Conservation (phyloP, 1,140 invertebrate genomes). For the Psilanteris sp. region DNA sequence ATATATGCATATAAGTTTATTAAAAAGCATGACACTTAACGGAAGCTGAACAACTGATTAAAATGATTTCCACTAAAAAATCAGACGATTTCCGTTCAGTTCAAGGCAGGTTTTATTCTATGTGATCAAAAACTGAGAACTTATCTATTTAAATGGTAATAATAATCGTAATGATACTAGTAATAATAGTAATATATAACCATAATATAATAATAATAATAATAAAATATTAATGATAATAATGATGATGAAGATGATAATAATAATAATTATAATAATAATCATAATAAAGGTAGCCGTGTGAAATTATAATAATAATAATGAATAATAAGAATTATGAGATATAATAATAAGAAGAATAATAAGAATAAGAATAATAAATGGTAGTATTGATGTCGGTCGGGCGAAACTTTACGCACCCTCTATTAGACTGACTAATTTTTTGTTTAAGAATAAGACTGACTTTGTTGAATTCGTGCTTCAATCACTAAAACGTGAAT, state of each 20-base stretch:
- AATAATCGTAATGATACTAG: conserved; percentile 74
- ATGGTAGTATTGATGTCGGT: conserved; percentile 70
- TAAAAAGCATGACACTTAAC: too few species aligned
- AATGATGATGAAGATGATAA: conserved; percentile 67
- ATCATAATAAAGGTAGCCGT: conserved; percentile 73
- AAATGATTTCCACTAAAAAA: too few species aligned
- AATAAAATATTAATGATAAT: conserved; percentile 75
- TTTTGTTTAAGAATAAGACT: conserved; percentile 46
- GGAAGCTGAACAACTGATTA: too few species aligned
- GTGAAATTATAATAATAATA: conserved; percentile 71
- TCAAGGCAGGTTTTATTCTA: conserved; percentile 70
- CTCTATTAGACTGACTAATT: conserved; percentile 42
- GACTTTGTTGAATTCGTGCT: conserved; percentile 42
- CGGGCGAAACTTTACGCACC: conserved; percentile 45
- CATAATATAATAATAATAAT: conserved; percentile 76
- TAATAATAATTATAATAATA: conserved; percentile 76
- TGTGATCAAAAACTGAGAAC: conserved; percentile 72
- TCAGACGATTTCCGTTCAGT: conserved; percentile 61
- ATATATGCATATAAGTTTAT: too few species aligned
- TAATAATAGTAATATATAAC: conserved; percentile 75
- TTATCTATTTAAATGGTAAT: conserved; percentile 76
- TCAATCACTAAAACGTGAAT: conserved; percentile 69
- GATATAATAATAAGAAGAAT: conserved; percentile 69
- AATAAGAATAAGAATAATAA: conserved; percentile 70
- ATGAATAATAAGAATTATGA: conserved; percentile 69